phyloP scores from a whole-genome alignment of 2,888 invertebrate species.

The Herminia tarsipennalis region DNA sequence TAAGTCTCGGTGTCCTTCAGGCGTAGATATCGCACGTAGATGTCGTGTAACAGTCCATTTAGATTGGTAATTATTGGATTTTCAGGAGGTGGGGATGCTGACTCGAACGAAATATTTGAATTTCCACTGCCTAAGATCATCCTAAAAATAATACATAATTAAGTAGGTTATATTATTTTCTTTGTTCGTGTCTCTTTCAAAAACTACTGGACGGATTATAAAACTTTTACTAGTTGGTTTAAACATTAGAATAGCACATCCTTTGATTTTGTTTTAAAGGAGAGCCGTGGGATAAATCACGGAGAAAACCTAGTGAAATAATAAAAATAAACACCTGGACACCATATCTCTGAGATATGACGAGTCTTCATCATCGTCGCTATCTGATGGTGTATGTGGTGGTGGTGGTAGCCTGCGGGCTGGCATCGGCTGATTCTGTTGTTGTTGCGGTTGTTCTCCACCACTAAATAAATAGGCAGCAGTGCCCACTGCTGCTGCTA shows the following conservation, averaged over 20 bases:
- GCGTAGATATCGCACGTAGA: constrained; percentile 58
- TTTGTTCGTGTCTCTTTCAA: no score
- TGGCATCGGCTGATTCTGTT: neutral
- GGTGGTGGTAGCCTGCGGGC: neutral
- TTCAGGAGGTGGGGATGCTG: no score
- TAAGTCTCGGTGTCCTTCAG: constrained; percentile 55
- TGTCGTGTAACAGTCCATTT: constrained; percentile 60
- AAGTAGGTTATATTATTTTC: no score
- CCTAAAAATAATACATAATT: neutral
- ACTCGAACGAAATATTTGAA: neutral
- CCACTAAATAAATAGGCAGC: neutral
- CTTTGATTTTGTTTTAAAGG: no score
- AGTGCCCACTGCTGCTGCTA: constrained; percentile 1
- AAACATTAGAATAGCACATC: no score
- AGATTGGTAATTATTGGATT: constrained; percentile 58
- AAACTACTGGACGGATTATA: no score
- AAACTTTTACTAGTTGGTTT: no score
- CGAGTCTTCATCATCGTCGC: neutral
- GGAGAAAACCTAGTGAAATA: neutral
- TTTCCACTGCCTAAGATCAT: neutral
- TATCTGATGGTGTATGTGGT: neutral
- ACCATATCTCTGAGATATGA: constrained; percentile 10
- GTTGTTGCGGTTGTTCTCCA: neutral
- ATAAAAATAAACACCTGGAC: constrained; percentile 4
- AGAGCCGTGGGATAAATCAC: no score